Evolutionary conservation across 30 jellyfish, hydroid and myxozoan species (phyloP).

Genomic region (Cassiopea andromeda): DNA sequence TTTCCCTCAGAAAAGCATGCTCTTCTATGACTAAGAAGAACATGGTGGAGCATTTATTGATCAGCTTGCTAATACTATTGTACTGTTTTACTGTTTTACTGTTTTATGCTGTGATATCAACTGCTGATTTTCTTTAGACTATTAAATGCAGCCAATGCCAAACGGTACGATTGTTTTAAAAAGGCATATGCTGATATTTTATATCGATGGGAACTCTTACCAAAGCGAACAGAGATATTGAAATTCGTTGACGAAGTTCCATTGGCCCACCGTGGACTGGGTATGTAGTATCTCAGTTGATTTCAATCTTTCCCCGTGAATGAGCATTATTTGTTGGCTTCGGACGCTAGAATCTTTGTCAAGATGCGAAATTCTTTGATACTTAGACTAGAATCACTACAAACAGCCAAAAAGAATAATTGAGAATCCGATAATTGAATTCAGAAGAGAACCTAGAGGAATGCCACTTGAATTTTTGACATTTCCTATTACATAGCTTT

Average conservation of each 20-base stretch:
- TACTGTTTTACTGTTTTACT: too few relatives aligned
- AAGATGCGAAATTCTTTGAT: too few relatives aligned
- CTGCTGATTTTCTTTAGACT: conserved; percentile 45
- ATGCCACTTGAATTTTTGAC: too few relatives aligned
- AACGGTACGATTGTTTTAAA: conserved; percentile 81
- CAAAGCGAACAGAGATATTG: conserved; percentile 89
- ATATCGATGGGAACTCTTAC: conserved; percentile 84
- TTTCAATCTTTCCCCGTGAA: too few relatives aligned
- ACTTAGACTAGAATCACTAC: too few relatives aligned
- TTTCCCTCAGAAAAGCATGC: not conserved
- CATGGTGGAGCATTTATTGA: not conserved
- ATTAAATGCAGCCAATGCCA: conserved; percentile 41
- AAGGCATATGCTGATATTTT: conserved; percentile 89
- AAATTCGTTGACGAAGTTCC: conserved; percentile 76
- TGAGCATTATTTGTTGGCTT: too few relatives aligned
- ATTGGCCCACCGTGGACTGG: conserved; percentile 74
- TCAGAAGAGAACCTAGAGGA: too few relatives aligned
- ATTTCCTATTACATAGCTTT: too few relatives aligned
- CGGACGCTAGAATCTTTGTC: too few relatives aligned
- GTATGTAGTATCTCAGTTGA: conserved; percentile 44
- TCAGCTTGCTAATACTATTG: too few relatives aligned
- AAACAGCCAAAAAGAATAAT: too few relatives aligned
- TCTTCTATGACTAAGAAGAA: not conserved
- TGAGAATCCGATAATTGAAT: too few relatives aligned
- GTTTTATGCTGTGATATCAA: not conserved